These are phyloP conservation scores for Drosophila quinaria DNA, from an alignment of 2,888 invertebrate genomes.

Conservation along the genomic window DNA sequence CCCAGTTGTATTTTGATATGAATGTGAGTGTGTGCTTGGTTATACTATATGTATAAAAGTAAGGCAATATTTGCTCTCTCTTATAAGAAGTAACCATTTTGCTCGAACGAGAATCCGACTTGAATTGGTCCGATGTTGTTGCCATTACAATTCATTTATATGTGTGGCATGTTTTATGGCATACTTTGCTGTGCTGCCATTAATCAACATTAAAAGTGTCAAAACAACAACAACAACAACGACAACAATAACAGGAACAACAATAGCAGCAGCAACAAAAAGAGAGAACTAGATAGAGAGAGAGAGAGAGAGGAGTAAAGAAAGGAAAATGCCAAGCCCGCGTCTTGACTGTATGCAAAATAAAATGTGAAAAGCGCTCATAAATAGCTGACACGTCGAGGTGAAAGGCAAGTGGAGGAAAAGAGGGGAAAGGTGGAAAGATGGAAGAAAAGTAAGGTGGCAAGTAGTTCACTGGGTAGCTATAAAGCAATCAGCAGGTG, in stretches of 20 bases:
- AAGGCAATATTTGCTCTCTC: not conserved
- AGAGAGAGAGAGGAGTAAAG: slow-evolving; percentile 4
- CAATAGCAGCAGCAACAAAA: slow-evolving; percentile 4
- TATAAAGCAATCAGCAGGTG: slow-evolving; percentile 73
- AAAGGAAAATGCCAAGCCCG: slow-evolving; percentile 29
- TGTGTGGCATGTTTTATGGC: slow-evolving; percentile 73
- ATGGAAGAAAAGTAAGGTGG: not conserved
- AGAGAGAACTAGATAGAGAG: not conserved
- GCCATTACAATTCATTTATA: slow-evolving; percentile 74
- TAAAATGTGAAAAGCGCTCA: slow-evolving; percentile 65
- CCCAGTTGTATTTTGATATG: not conserved
- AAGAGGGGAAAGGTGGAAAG: not conserved
- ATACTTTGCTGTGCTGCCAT: slow-evolving; percentile 61
- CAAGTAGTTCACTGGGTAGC: slow-evolving; percentile 8
- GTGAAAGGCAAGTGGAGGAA: not conserved
- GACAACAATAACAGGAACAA: slow-evolving; percentile 4
- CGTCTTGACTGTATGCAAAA: slow-evolving; percentile 59
- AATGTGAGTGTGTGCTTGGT: slow-evolving; percentile 1
- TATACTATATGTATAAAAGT: not conserved
- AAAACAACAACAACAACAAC: slow-evolving; percentile 63
- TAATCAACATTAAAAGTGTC: slow-evolving; percentile 78
- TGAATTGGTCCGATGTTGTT: slow-evolving; percentile 30
- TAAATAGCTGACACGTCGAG: slow-evolving; percentile 66
- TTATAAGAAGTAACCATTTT: slow-evolving; percentile 17
- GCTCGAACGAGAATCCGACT: slow-evolving; percentile 8